phyloP scores from a whole-genome alignment of 35 echinoderm and acorn worm species.

The Strongylocentrotus purpuratus region DNA sequence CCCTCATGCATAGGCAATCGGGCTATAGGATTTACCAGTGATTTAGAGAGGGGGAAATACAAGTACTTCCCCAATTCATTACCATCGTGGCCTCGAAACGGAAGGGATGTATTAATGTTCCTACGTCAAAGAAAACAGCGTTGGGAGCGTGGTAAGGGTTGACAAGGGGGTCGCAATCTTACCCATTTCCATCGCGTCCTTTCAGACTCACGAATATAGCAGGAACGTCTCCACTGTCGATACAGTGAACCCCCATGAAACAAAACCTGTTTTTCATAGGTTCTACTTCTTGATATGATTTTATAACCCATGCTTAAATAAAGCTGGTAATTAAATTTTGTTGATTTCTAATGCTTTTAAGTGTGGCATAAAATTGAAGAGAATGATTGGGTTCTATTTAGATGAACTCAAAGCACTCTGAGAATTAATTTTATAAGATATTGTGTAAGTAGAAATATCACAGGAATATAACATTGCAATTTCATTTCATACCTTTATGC shows the following conservation, averaged over 20 bases:
- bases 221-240: not conserved
- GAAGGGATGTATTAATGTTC: slow-evolving; percentile 34
- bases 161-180: slow-evolving; percentile 34
- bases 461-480: no score
- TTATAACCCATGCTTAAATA: not conserved
- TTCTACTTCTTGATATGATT: not conserved
- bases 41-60: slow-evolving; percentile 26
- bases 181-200: slow-evolving; percentile 33
- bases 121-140: slow-evolving; percentile 35
- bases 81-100: slow-evolving; percentile 21
- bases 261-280: not conserved
- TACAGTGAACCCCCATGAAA: not conserved
- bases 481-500: no score
- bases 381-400: no score
- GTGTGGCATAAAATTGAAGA: no score
- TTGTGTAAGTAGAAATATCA: no score
- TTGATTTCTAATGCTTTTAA: no score
- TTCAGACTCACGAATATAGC: not conserved
- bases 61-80: slow-evolving; percentile 42
- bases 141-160: not conserved
- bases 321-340: no score
- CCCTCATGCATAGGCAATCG: not conserved
- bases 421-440: no score
- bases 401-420: no score
- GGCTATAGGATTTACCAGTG: not conserved